Base-by-base conservation (phyloP, 2,888 invertebrate genomes). In the Hipparchia semele region DNA sequence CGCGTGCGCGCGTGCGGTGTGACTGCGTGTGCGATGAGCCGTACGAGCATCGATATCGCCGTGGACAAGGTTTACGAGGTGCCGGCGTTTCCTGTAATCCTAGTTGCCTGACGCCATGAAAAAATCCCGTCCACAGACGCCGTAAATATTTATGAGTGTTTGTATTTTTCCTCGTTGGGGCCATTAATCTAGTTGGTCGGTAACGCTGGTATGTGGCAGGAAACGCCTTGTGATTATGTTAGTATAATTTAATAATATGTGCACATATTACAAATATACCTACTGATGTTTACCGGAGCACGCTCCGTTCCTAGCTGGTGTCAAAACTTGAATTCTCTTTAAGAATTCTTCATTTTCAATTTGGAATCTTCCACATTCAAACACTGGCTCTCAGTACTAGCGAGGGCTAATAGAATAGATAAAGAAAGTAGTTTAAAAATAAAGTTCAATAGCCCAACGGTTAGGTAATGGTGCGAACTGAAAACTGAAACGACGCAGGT, bases 121-220 rank as follows among this genome's bases (percentile, higher is more conserved):
- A 68, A 60, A 59, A 60, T 68, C 59, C 59, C 56, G 68, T 58
- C 68, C 12, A 7, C 58, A 68, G 60, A 60, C 68, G 53, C 33
- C 51, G 53, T 72, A 58, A 75, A 75, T 70, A 70, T 70, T 68
- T 72, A 70, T 75, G 64, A 70, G 61, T 67, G 66, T 70, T 75
- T 70, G 67, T 70, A 69, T 68, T 75, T 74, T 70, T 59, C 72
- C 67, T 75, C 70, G 67, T 51, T 46, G 67, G 49, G 59, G 70
- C 64, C 61, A 75, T 72, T 75, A 59, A 70, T 72, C 67, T 74
- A 54, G 58, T 66, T 68, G 59, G 69, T 59, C 10, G 68, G 53
- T 68, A 23, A 58, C 65, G 68, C 49, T 58, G 71, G 71, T 45
- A 69, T 74, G 70, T 53, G 74, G 67, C 74, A 73, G 75, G 75